Percentiles rank a stretch among this genome's conserved stretches.
Conservation (phyloP, 64 coral and sea anemone species). For the Montipora sp. region DNA sequence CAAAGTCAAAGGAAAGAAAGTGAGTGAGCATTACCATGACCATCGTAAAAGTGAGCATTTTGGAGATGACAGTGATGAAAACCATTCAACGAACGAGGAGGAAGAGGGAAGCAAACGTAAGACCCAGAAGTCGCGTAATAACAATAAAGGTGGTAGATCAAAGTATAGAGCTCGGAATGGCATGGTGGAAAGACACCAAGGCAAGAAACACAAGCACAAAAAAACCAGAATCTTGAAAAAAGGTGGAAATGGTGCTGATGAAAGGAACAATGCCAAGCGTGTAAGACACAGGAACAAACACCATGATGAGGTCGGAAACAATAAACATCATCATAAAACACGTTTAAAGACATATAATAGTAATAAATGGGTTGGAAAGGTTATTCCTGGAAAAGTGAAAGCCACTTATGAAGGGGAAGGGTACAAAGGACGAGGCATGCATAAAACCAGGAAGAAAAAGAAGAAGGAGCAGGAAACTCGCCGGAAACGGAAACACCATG, state of each 20-base stretch:
- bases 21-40: constrained; percentile 19
- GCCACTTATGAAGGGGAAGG: background rate
- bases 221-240: background rate
- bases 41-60: background rate
- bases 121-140: background rate
- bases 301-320: background rate
- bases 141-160: background rate
- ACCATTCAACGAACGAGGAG: background rate
- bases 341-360: background rate
- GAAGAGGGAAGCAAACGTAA: background rate
- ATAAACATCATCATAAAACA: background rate
- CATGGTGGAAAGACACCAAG: background rate
- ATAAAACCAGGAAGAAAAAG: background rate
- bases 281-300: background rate
- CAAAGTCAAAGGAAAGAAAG: constrained; percentile 29
- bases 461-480: background rate
- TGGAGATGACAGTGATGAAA: constrained; percentile 7
- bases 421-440: background rate
- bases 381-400: constrained; percentile 28
- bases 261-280: constrained; percentile 3
- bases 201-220: background rate
- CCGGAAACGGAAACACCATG: background rate
- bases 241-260: background rate
- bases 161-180: background rate
- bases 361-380: background rate